Conservation (phyloP, 2,797 vertebrate genomes). For the Coranthus polyacanthus region DNA sequence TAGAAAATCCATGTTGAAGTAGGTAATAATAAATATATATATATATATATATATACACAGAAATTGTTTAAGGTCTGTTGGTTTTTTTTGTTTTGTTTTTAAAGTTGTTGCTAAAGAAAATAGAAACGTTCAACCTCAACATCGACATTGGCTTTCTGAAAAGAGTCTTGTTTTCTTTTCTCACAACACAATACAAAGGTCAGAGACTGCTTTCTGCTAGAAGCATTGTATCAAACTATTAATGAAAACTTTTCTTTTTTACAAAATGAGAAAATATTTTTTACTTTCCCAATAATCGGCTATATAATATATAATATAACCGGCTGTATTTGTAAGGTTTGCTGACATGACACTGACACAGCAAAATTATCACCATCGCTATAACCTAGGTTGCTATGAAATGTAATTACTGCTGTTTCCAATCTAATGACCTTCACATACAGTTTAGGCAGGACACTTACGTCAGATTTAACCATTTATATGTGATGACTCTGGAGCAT, state of each 20-base stretch:
- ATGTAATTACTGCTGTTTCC: constrained; percentile 5
- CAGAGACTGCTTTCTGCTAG: constrained; percentile 2
- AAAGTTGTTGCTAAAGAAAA: constrained; percentile 3
- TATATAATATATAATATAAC: too few relatives aligned
- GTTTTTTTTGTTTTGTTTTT: not conserved
- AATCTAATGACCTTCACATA: not conserved
- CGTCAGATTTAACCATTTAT: too few relatives aligned
- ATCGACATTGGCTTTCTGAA: not conserved
- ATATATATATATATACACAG: not conserved
- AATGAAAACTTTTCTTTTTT: constrained; percentile 13
- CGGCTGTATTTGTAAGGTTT: not conserved
- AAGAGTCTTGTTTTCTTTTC: constrained; percentile 9
- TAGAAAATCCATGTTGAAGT: too few relatives aligned
- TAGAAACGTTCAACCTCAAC: not conserved
- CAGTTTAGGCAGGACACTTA: not conserved
- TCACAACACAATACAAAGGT: constrained; percentile 15
- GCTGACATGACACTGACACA: constrained; percentile 1
- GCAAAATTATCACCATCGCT: not conserved
- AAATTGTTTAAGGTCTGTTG: not conserved
- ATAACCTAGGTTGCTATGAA: constrained; percentile 8
- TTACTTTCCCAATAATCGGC: not conserved
- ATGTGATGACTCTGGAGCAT: too few relatives aligned
- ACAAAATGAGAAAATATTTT: constrained; percentile 20
- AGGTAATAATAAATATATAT: too few relatives aligned
- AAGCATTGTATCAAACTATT: not conserved